Conservation (phyloP, 2,888 invertebrate genomes). For the Amaurobius ferox region DNA sequence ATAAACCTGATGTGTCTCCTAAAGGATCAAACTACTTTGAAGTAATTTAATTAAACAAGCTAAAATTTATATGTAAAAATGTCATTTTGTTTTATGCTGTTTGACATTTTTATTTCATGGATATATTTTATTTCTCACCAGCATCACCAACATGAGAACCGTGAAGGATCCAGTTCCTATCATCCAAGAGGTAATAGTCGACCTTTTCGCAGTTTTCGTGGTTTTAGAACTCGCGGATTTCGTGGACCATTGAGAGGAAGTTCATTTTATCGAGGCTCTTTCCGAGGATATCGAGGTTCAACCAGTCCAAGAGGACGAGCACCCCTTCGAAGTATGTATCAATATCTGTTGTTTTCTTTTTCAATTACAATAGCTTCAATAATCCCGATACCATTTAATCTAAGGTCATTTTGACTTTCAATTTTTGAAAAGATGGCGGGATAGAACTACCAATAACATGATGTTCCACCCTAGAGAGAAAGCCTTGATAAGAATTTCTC, state of each 20-base stretch:
- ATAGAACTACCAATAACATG: too few species aligned
- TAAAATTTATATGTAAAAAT: too few species aligned
- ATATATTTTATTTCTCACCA: not conserved
- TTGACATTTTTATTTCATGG: not conserved
- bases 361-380: too few species aligned
- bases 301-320: slow-evolving; percentile 37
- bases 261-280: slow-evolving; percentile 1
- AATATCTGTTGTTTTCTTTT: too few species aligned
- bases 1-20: slow-evolving; percentile 76
- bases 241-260: slow-evolving; percentile 33
- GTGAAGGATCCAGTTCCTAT: slow-evolving; percentile 7
- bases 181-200: slow-evolving; percentile 35
- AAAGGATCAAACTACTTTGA: slow-evolving; percentile 76
- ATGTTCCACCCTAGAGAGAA: too few species aligned
- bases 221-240: slow-evolving; percentile 25
- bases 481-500: too few species aligned
- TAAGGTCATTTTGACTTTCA: too few species aligned
- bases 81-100: too few species aligned
- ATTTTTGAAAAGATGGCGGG: too few species aligned
- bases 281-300: slow-evolving; percentile 23
- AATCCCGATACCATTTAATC: too few species aligned
- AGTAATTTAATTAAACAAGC: slow-evolving; percentile 70
- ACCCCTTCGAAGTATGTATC: slow-evolving; percentile 37
- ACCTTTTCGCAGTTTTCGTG: slow-evolving; percentile 41
- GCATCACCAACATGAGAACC: not conserved